Conservation (phyloP, 2,113 vertebrate genomes). For the Epinephelus fuscoguttatus region DNA sequence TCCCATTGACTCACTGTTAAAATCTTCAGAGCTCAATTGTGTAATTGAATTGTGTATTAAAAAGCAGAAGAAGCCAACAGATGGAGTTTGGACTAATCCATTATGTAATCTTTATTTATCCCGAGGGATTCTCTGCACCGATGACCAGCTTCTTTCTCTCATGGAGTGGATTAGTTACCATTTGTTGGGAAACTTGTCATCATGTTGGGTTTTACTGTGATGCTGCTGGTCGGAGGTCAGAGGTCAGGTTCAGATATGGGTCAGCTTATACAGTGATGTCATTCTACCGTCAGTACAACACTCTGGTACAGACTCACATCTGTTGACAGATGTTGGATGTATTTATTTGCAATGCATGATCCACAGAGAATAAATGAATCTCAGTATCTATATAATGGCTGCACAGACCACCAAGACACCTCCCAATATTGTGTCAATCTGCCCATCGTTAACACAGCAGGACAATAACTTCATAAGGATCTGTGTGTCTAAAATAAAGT, state of each 20-base stretch:
- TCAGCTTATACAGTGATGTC: no score
- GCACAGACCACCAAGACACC: no score
- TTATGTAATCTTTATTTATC: not conserved
- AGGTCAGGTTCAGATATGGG: not conserved
- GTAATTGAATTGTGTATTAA: slow-evolving; percentile 1
- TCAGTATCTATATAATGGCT: no score
- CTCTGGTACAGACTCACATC: no score
- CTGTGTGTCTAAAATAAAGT: no score
- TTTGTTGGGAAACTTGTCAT: not conserved
- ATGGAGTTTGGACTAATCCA: slow-evolving; percentile 20
- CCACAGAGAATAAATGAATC: no score
- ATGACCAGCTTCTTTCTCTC: not conserved
- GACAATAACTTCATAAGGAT: not conserved
- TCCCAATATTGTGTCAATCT: not conserved
- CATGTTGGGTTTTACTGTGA: not conserved
- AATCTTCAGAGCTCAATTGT: not conserved
- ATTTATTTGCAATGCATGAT: no score
- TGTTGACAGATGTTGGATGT: no score
- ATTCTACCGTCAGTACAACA: no score
- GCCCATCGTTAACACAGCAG: not conserved
- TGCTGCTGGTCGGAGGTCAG: not conserved
- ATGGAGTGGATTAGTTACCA: not conserved
- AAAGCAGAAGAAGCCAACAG: slow-evolving; percentile 13
- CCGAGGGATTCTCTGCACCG: not conserved
- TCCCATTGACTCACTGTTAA: not conserved